Evolutionary conservation across 2,113 vertebrate genomes (phyloP).

Genomic region (Corythornis madagascariensis): DNA sequence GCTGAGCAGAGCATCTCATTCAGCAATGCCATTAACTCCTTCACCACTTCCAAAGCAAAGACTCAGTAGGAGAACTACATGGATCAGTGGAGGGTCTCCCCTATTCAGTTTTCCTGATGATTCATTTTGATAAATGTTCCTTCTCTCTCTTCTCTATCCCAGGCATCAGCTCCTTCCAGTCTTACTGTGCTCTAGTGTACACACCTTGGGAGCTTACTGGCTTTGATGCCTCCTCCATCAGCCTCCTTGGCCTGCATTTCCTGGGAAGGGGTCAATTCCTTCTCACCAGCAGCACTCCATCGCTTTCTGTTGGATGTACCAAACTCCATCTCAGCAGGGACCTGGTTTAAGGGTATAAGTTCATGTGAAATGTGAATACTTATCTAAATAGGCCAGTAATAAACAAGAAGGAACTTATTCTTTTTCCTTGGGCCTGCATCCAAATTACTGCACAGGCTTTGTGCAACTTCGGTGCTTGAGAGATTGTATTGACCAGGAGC

Average conservation of each 20-base stretch:
- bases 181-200: neutral
- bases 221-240: neutral
- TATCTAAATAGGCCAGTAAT: neutral
- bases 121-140: neutral
- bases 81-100: neutral
- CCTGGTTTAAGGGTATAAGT: neutral
- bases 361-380: neutral
- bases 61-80: neutral
- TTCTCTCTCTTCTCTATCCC: neutral
- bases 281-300: neutral
- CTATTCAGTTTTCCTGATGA: neutral
- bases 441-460: neutral
- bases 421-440: neutral
- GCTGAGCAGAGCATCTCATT: neutral
- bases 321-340: neutral
- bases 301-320: neutral
- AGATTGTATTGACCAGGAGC: neutral
- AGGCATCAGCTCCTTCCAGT: neutral
- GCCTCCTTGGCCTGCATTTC: neutral
- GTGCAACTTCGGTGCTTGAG: neutral
- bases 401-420: neutral
- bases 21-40: neutral
- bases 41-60: neutral
- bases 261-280: neutral
- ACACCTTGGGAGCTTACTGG: neutral